Evolutionary conservation across 2,113 vertebrate species (phyloP), one percentile per base, ranked within the genome.

Genomic region (Colaptes auratus): DNA sequence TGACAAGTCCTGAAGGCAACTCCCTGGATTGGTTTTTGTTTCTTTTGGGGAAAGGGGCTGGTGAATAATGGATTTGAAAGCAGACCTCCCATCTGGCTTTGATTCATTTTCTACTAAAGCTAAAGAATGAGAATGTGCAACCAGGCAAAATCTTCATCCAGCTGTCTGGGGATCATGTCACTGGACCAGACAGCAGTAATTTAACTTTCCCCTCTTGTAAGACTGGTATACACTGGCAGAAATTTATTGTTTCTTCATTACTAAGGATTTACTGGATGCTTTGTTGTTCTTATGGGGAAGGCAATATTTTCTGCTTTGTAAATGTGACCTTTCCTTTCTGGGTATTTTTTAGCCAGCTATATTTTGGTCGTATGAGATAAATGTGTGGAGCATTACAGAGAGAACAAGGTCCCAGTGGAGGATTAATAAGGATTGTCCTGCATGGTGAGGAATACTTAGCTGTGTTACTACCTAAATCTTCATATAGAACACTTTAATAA

Each of bases 201-300:
- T 96, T 91, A 93, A 93, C 66, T 95, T 97, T 90, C 63, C 27
- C 52, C 25, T 91, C 73, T 92, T 4, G 0, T 86, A 95, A 79
- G 76, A 35, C 81, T 60, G 46, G 71, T 61, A 58, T 77, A 70
- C 63, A 55, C 50, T 74, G 52, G 74, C 79, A 88, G 28, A 92
- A 89, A 95, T 94, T 92, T 97, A 96, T 94, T 88, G 76, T 94
- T 96, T 95, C 86, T 95, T 93, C 76, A 91, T 95, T 95, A 85
- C 75, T 82, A 73, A 92, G 72, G 73, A 95, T 95, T 96, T 96
- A 89, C 91, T 92, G 64, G 88, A 58, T 71, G 73, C 30, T 92
- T 72, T 8, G 4, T 84, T 89, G 58, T 90, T 95, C 69, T 86
- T 92, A 46, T 42, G 44, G 70, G 13, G 65, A 78, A 81, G 19